Evolutionary conservation across 2,888 invertebrate species (phyloP).

Genomic region (Argyra leucocephala): DNA sequence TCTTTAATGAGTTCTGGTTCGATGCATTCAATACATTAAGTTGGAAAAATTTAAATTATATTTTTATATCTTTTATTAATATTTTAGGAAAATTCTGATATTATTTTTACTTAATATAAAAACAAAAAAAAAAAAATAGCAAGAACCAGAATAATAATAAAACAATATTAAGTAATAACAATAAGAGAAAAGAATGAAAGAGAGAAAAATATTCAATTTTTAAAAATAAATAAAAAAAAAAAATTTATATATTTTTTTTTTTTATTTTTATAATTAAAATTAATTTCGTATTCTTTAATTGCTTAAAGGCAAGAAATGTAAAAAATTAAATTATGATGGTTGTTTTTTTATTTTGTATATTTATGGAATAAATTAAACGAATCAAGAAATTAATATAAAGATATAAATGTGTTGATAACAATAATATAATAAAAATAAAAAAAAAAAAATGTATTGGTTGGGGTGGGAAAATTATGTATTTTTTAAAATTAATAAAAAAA

Average conservation of each 20-base stretch:
- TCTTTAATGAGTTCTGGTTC: constrained; percentile 3
- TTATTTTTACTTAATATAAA: background rate
- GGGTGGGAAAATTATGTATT: no score
- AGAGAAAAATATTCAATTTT: background rate
- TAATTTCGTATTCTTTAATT: background rate
- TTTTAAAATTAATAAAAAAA: no score
- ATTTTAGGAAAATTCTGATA: no score
- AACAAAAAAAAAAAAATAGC: background rate
- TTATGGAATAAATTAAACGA: no score
- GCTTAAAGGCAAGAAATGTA: background rate
- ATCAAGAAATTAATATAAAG: no score
- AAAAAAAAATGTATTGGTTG: no score
- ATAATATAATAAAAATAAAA: no score
- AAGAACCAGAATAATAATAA: no score
- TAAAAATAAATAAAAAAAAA: no score
- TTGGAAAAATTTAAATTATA: background rate
- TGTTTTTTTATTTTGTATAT: no score
- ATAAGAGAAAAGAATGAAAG: background rate
- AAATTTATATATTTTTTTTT: background rate
- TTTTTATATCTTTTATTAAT: background rate
- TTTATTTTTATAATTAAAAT: background rate
- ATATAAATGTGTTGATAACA: no score
- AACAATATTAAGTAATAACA: background rate
- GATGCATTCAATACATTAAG: background rate
- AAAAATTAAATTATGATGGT: no score